These are phyloP conservation scores for Osmerus mordax DNA, from an alignment of 2,113 vertebrate species.

Conservation along the genomic window DNA sequence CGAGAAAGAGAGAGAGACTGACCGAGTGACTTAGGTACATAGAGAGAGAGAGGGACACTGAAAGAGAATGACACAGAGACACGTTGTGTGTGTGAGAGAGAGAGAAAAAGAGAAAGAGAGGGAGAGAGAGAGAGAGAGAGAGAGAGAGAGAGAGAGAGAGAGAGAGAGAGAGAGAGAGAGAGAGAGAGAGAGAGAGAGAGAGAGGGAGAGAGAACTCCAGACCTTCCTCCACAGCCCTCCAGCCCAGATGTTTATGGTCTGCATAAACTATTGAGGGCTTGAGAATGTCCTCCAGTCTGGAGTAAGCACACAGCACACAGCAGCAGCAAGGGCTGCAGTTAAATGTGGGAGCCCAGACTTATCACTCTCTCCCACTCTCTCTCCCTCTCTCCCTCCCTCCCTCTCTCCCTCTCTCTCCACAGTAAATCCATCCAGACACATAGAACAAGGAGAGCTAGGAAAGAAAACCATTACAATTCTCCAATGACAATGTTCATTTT, in stretches of 20 bases:
- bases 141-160: not conserved
- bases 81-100: not conserved
- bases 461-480: constrained; percentile 63
- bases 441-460: constrained; percentile 63
- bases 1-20: constrained; percentile 1
- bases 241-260: constrained; percentile 76
- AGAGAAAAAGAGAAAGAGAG: not conserved
- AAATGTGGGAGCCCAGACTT: constrained; percentile 65
- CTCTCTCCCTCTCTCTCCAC: constrained; percentile 39
- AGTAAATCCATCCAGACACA: constrained; percentile 68
- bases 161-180: not conserved
- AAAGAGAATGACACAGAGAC: constrained; percentile 44
- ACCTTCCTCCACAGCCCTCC: constrained; percentile 63
- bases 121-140: constrained; percentile 1
- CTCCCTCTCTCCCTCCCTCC: not conserved
- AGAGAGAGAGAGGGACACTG: constrained; percentile 11
- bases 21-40: constrained; percentile 26
- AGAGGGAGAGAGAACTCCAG: constrained; percentile 44
- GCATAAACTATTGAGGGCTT: constrained; percentile 74
- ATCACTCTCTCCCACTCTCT: constrained; percentile 47
- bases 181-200: constrained; percentile 10
- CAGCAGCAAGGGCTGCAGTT: constrained; percentile 2
- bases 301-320: constrained; percentile 38
- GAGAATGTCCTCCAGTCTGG: constrained; percentile 70
- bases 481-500: constrained; percentile 56